Base-by-base conservation (phyloP, 2,797 vertebrate species). In the Carapus acus region DNA sequence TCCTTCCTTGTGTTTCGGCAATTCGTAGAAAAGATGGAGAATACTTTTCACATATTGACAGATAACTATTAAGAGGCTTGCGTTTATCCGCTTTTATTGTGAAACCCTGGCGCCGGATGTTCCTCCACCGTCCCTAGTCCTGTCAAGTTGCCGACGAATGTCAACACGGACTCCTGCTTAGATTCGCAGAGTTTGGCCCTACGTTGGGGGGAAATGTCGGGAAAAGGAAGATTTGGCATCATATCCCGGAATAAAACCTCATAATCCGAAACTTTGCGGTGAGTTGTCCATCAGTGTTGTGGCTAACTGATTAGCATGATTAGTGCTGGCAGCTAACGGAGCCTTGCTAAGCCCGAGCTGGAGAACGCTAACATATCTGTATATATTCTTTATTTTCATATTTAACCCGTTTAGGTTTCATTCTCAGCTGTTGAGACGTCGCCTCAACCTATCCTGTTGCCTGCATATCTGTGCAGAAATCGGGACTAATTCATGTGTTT, bases 251-350 rank as follows among this genome's bases (percentile, higher is more conserved):
- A 39, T 38, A 69, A 49, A 65, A 16, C 38, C 1, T 2, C 2
- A 19, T 7, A 5, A 47, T 40, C 51, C 22, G 71, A 65, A 66
- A 56, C 52, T 65, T 65, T 56, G 8, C 9, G 81, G 85, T 86
- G 21, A 84, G 83, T 79, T 29, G 12, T 0, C 2, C 2, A 34
- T 1, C 6, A 0, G 34, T 61, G 2, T 59, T 9, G 1, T 33
- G 18, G 47, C 68, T 77, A 73, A 76, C 69, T 52, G 18, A 0
- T 70, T 82, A 83, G 82, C 76, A 33, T 54, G 24, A 0, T 20
- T 3, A 34, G 20, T 18, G 24, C 8, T 40, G 0, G 7, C 43
- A 49, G 62, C 73, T 75, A 71, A 58, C 14, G 38, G 2, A 56
- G 50, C 33, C 48, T 56, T 55, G 62, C 68, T 42, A 29, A 0